These are phyloP conservation scores for Netelia virgata DNA, from an alignment of 2,888 invertebrate genomes.

Conservation along the genomic window DNA sequence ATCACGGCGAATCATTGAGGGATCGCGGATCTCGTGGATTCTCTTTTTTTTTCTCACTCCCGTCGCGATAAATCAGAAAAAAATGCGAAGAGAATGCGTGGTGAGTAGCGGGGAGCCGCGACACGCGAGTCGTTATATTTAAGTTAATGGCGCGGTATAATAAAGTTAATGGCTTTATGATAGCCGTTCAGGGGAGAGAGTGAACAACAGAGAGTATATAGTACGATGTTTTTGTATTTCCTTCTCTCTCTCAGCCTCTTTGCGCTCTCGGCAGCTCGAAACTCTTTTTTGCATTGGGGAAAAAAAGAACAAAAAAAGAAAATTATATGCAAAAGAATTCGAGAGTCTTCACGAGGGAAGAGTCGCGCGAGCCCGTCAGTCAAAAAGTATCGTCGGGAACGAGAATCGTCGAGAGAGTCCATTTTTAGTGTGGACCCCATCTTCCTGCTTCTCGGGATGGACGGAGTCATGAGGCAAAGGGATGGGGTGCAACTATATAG, in stretches of 20 bases:
- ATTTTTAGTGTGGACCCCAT: neutral
- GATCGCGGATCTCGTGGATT: constrained; percentile 66
- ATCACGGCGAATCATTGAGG: constrained; percentile 34
- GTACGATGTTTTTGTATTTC: constrained; percentile 51
- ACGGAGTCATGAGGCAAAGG: neutral
- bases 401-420: constrained; percentile 17
- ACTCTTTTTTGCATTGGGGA: neutral
- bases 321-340: neutral
- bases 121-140: constrained; percentile 84
- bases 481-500: constrained; percentile 14
- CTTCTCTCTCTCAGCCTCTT: constrained; percentile 18
- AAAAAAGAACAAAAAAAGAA: constrained; percentile 18
- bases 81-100: constrained; percentile 38
- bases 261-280: neutral
- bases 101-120: constrained; percentile 77
- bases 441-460: constrained; percentile 4
- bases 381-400: constrained; percentile 32
- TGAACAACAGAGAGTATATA: constrained; percentile 59
- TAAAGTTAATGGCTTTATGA: constrained; percentile 85
- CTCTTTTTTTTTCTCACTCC: constrained; percentile 55
- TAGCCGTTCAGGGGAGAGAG: constrained; percentile 78
- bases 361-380: constrained; percentile 15
- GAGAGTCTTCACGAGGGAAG: neutral
- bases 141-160: constrained; percentile 84
- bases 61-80: constrained; percentile 80